Evolutionary conservation across 2,888 invertebrate species (phyloP).

Genomic region (Latrodectus elegans): DNA sequence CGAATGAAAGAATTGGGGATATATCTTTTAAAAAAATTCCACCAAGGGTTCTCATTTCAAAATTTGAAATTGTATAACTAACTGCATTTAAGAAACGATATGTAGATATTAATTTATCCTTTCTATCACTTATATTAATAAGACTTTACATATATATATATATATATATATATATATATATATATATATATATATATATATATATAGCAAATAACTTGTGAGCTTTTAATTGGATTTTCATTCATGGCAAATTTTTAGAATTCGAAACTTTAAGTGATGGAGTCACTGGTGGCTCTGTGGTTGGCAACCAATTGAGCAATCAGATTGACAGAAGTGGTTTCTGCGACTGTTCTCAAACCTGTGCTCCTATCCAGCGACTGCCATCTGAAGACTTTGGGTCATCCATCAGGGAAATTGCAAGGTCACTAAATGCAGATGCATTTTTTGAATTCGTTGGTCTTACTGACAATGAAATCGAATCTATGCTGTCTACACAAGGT

Average conservation of each 20-base stretch:
- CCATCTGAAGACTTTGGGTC: slow-evolving; percentile 43
- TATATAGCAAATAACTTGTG: too few species aligned
- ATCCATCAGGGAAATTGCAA: slow-evolving; percentile 65
- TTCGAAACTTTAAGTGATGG: slow-evolving; percentile 11
- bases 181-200: too few species aligned
- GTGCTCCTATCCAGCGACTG: slow-evolving; percentile 35
- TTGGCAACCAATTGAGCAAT: not conserved
- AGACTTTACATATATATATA: not conserved
- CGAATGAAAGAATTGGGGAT: too few species aligned
- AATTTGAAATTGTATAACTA: too few species aligned
- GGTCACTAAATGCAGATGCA: slow-evolving; percentile 64
- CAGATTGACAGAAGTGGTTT: slow-evolving; percentile 1
- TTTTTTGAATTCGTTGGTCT: slow-evolving; percentile 64
- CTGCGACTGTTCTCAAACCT: slow-evolving; percentile 41
- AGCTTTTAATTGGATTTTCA: too few species aligned
- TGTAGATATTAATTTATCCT: not conserved
- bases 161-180: too few species aligned
- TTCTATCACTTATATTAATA: not conserved
- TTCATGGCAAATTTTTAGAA: slow-evolving; percentile 4
- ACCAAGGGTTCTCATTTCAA: too few species aligned
- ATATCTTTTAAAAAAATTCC: too few species aligned
- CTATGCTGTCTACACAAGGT: slow-evolving; percentile 64
- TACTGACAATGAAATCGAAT: slow-evolving; percentile 64
- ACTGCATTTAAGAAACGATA: too few species aligned
- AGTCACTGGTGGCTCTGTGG: slow-evolving; percentile 3